Evolutionary conservation across 2,113 vertebrate genomes (phyloP).

Genomic region (Halichoerus grypus): DNA sequence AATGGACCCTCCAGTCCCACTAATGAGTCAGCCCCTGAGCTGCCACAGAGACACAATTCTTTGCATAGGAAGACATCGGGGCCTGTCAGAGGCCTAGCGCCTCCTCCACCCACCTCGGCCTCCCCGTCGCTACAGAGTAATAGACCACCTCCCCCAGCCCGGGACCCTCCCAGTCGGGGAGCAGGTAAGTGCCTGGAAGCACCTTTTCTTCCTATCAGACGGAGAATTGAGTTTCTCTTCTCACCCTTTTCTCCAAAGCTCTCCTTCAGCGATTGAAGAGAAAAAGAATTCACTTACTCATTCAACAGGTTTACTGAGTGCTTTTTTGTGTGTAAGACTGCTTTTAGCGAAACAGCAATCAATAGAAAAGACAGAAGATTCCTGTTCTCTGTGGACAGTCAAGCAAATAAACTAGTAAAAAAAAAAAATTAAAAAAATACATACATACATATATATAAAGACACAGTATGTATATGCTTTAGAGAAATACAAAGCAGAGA

Average conservation of each 20-base stretch:
- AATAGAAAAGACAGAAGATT: neutral
- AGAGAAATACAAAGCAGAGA: neutral
- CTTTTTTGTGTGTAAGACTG: neutral
- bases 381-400: neutral
- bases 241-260: neutral
- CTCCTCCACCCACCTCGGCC: slow-evolving; percentile 86
- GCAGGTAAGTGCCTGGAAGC: slow-evolving; percentile 85
- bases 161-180: slow-evolving; percentile 90
- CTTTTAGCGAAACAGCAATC: neutral
- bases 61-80: slow-evolving; percentile 91
- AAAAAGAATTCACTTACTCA: slow-evolving; percentile 8
- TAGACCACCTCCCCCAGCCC: slow-evolving; percentile 89
- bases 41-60: slow-evolving; percentile 97
- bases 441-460: neutral
- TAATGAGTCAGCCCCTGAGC: slow-evolving; percentile 92
- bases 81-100: slow-evolving; percentile 86
- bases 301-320: neutral
- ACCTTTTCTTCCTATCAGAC: rapidly evolving
- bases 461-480: neutral
- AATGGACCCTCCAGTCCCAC: slow-evolving; percentile 93
- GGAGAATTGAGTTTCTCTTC: neutral
- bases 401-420: neutral
- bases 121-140: slow-evolving; percentile 87
- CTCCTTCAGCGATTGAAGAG: neutral
- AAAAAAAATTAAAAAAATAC: too few relatives aligned